Evolutionary conservation across 2,113 vertebrate species (phyloP).

Genomic region (Felis catus): F.catus_Fca126_mat1.0 CM031424.1:16578501-16579000

Average conservation of each 20-base stretch:
- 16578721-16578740: neutral
- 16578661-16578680: neutral
- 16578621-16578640: conserved; percentile 8
- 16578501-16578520: neutral
- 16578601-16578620: conserved; percentile 5
- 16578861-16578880: neutral
- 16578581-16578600: conserved; percentile 22
- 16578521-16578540: neutral
- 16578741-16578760: conserved; percentile 8
- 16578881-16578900: neutral
- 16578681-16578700: conserved; percentile 27
- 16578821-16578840: neutral
- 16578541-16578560: neutral
- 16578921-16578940: conserved; percentile 12
- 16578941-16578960: neutral
- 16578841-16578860: neutral
- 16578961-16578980: neutral
- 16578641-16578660: neutral
- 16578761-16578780: conserved; percentile 51
- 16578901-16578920: neutral
- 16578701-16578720: conserved; percentile 17
- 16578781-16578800: conserved; percentile 31
- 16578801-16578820: conserved; percentile 21
- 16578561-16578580: neutral
- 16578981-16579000: neutral